A percentile compares a stretch with the other conserved stretches of the same genome.
Evolutionary conservation across 2,888 invertebrate species (phyloP).

Genomic region (Yponomeuta plumbellus): DNA sequence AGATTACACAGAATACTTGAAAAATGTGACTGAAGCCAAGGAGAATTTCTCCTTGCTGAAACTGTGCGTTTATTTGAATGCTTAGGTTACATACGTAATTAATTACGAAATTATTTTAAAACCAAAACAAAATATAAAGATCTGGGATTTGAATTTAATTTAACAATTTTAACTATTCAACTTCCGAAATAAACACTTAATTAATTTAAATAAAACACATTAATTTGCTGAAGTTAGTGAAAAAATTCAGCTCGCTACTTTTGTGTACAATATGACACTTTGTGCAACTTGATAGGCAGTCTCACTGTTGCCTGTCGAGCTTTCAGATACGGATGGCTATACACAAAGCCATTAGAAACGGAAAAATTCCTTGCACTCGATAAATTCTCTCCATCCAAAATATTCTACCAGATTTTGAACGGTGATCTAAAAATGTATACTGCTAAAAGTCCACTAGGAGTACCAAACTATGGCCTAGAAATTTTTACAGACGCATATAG

Average conservation of each 20-base stretch:
- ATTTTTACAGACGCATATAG: conserved; percentile 22
- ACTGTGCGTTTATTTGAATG: conserved; percentile 18
- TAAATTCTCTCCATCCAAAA: conserved; percentile 15
- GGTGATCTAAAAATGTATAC: conserved; percentile 22
- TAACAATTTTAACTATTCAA: conserved; percentile 16
- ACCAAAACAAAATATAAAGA: conserved; percentile 17
- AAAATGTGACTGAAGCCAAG: no score
- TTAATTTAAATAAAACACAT: no score
- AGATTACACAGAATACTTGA: conserved; percentile 17
- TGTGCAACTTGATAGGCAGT: conserved; percentile 21
- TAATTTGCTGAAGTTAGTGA: conserved; percentile 16
- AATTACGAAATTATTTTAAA: conserved; percentile 21
- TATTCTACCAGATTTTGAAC: conserved; percentile 13
- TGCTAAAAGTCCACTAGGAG: conserved; percentile 8
- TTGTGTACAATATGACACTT: conserved; percentile 20
- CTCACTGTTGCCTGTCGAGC: conserved; percentile 22
- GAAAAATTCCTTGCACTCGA: conserved; percentile 11
- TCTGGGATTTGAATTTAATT: conserved; percentile 22
- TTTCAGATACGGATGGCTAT: conserved; percentile 20
- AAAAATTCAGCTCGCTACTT: conserved; percentile 14
- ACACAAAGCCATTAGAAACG: conserved; percentile 21
- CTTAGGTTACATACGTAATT: conserved; percentile 25
- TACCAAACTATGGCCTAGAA: conserved; percentile 15
- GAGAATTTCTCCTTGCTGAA: no score
- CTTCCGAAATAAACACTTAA: conserved; percentile 19